Evolutionary conservation across 2,888 invertebrate species (phyloP).

Genomic region (Meganola albula): DNA sequence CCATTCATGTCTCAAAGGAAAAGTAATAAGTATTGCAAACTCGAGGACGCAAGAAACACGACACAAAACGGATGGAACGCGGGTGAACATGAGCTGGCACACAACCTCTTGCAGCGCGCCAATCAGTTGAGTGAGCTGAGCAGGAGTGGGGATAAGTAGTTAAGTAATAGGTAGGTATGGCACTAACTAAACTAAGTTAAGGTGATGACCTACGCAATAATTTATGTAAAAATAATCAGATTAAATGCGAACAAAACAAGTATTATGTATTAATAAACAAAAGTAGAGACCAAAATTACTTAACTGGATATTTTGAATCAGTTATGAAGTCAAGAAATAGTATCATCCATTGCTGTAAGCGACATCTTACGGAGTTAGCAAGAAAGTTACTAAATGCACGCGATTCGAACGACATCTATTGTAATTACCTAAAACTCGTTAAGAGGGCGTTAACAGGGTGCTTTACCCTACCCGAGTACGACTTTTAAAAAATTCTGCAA

Average conservation of each 20-base stretch:
- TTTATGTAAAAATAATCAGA: no score
- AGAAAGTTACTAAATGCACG: slow-evolving; percentile 3
- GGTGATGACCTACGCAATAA: no score
- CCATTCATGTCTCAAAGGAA: slow-evolving; percentile 50
- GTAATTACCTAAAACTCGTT: slow-evolving; percentile 6
- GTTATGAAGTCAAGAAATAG: background rate
- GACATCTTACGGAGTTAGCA: slow-evolving; percentile 18
- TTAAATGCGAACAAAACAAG: no score
- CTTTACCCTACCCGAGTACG: no score
- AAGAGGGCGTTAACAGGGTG: background rate
- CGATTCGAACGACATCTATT: slow-evolving; percentile 13
- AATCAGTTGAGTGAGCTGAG: slow-evolving; percentile 50
- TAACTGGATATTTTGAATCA: no score
- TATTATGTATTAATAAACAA: background rate
- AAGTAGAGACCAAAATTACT: background rate
- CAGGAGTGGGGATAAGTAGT: slow-evolving; percentile 60
- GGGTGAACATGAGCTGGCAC: slow-evolving; percentile 43
- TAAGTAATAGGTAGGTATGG: no score
- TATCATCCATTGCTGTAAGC: background rate
- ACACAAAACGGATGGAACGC: slow-evolving; percentile 45
- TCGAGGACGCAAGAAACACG: slow-evolving; percentile 63
- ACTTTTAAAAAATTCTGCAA: no score
- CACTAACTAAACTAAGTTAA: background rate
- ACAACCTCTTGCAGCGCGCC: slow-evolving; percentile 65
- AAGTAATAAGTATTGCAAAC: slow-evolving; percentile 40